phyloP scores from a whole-genome alignment of 1,140 invertebrate genomes.

The Parapsyche elsis region DNA sequence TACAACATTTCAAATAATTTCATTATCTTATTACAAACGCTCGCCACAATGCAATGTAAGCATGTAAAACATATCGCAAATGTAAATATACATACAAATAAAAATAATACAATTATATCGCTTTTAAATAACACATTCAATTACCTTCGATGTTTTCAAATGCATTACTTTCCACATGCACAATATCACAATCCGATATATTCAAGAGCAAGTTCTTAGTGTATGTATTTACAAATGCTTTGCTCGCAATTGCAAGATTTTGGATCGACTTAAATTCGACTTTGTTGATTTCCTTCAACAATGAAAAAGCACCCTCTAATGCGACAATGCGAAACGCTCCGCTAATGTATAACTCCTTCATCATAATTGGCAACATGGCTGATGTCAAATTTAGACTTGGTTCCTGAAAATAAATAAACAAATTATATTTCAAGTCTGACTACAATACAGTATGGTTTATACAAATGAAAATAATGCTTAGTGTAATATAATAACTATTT shows the following conservation, averaged over 20 bases:
- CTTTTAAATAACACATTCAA: neutral
- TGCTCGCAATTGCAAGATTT: neutral
- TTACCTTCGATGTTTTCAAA: slow-evolving; percentile 65
- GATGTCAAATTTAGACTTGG: neutral
- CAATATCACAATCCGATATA: slow-evolving; percentile 66
- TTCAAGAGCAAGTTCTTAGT: slow-evolving; percentile 67
- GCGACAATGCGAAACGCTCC: neutral
- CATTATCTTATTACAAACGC: too few species aligned
- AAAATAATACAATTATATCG: neutral
- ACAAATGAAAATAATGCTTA: too few species aligned
- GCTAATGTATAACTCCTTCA: neutral
- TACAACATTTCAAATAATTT: neutral
- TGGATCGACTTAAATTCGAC: neutral
- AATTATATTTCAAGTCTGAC: too few species aligned
- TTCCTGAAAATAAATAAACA: slow-evolving; percentile 2
- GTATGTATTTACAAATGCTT: slow-evolving; percentile 47
- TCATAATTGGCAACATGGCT: neutral
- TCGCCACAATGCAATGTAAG: neutral
- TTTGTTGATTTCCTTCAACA: neutral
- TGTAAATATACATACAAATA: neutral
- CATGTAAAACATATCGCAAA: neutral
- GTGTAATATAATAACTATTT: too few species aligned
- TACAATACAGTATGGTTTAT: too few species aligned
- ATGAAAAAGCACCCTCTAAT: neutral
- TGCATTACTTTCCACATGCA: slow-evolving; percentile 68